Conservation (phyloP, 2,797 vertebrate genomes). For the Takifugu ocellatus region DNA sequence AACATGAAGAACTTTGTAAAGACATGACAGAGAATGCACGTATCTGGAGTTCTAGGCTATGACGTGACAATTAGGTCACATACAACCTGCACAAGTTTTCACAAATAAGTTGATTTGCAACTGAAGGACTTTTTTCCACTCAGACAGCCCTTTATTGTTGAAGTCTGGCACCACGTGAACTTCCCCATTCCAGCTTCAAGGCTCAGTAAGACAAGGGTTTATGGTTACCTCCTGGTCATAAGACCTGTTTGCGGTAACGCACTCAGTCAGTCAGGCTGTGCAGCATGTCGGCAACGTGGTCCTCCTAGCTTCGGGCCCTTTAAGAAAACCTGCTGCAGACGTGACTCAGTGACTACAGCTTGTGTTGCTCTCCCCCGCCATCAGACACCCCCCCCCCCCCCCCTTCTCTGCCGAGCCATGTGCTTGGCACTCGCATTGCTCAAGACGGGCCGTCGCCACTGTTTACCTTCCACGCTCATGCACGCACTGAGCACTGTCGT, state of each 20-base stretch:
- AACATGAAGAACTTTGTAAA: no score
- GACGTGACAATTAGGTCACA: constrained; percentile 34
- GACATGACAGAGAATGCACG: neutral
- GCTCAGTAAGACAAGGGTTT: constrained; percentile 50
- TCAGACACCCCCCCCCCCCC: constrained; percentile 46
- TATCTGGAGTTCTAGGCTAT: neutral
- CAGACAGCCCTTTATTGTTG: constrained; percentile 48
- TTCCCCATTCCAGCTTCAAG: constrained; percentile 41
- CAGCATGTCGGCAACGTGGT: constrained; percentile 69
- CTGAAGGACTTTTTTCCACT: neutral
- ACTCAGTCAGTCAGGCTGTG: constrained; percentile 34
- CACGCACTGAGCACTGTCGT: constrained; percentile 7
- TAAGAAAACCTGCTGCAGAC: constrained; percentile 69
- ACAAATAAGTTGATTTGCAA: constrained; percentile 11
- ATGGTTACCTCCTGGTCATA: constrained; percentile 63
- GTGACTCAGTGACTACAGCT: constrained; percentile 71
- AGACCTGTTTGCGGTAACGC: constrained; percentile 47
- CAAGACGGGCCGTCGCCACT: constrained; percentile 43
- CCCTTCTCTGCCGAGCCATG: constrained; percentile 56
- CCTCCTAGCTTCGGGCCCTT: constrained; percentile 59
- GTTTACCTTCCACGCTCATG: constrained; percentile 57
- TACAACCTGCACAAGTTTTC: constrained; percentile 16
- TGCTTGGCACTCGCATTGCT: constrained; percentile 71
- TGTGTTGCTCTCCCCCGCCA: constrained; percentile 53
- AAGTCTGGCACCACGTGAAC: constrained; percentile 44